Conservation (phyloP, 2,113 vertebrate genomes). For the Silurus glanis region DNA sequence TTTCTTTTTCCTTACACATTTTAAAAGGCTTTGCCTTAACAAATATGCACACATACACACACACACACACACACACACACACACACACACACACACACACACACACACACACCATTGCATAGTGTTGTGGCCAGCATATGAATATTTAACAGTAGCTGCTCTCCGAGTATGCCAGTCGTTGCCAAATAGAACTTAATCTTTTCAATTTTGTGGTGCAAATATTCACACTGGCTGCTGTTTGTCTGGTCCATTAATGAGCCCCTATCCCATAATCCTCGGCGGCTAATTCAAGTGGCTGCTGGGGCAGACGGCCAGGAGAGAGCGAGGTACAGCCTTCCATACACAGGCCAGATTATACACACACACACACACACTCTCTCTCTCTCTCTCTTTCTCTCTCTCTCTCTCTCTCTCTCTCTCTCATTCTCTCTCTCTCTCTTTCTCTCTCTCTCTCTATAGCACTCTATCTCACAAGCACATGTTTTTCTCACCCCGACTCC, state of each 20-base stretch:
- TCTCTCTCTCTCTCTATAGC: slow-evolving; percentile 23
- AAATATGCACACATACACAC: slow-evolving; percentile 14
- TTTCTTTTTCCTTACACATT: slow-evolving; percentile 27
- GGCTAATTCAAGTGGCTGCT: slow-evolving; percentile 99
- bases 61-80: slow-evolving; percentile 36
- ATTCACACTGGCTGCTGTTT: slow-evolving; percentile 99
- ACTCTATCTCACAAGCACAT: slow-evolving; percentile 1
- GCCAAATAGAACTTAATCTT: slow-evolving; percentile 99
- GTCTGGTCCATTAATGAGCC: slow-evolving; percentile 99
- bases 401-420: slow-evolving; percentile 37
- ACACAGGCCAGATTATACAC: slow-evolving; percentile 79
- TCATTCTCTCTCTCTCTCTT: slow-evolving; percentile 17
- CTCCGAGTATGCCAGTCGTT: slow-evolving; percentile 90
- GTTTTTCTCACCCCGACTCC: not conserved
- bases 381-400: slow-evolving; percentile 27
- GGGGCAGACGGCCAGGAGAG: slow-evolving; percentile 76
- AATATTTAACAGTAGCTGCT: slow-evolving; percentile 99
- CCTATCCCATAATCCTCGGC: slow-evolving; percentile 96
- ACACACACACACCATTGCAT: slow-evolving; percentile 35
- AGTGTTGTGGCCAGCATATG: slow-evolving; percentile 86
- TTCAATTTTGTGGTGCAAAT: slow-evolving; percentile 99
- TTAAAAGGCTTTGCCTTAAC: slow-evolving; percentile 9
- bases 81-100: slow-evolving; percentile 33
- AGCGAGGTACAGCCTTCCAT: slow-evolving; percentile 80
- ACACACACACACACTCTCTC: slow-evolving; percentile 33